These are phyloP conservation scores for Hetaerina americana DNA, from an alignment of 1,140 invertebrate species.

Conservation along the genomic window DNA sequence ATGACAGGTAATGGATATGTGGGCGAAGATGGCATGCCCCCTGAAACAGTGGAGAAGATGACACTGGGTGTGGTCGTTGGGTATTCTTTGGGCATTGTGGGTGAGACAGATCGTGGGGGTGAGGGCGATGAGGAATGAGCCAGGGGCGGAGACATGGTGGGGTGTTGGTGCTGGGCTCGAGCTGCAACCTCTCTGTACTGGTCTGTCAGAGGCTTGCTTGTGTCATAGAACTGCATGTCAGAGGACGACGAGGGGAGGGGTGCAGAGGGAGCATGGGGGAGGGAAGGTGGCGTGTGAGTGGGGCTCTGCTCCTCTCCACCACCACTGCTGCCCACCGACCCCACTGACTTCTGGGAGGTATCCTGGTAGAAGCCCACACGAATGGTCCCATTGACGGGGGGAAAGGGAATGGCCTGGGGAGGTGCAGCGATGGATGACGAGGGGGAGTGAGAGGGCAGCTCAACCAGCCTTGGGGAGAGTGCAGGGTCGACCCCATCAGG, in stretches of 20 bases:
- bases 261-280: constrained; percentile 4
- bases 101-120: background rate
- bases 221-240: constrained; percentile 17
- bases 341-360: constrained; percentile 42
- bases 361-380: constrained; percentile 67
- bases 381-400: constrained; percentile 53
- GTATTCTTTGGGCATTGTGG: background rate
- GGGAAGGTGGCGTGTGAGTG: background rate
- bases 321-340: background rate
- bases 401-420: constrained; percentile 28
- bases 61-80: background rate
- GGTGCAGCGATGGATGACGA: background rate
- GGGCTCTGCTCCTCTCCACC: background rate
- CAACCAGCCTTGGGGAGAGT: constrained; percentile 16
- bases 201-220: constrained; percentile 21
- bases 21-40: background rate
- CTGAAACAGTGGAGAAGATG: background rate
- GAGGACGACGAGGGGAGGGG: background rate
- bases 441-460: constrained; percentile 4
- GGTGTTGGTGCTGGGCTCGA: background rate
- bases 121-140: background rate
- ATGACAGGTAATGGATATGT: background rate
- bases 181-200: constrained; percentile 17
- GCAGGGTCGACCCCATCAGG: constrained; percentile 36
- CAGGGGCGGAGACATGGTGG: background rate